Percentiles rank a stretch among this genome's conserved stretches.
Conservation (phyloP, 2,888 invertebrate genomes). For the Nesidiocoris tenuis region DNA sequence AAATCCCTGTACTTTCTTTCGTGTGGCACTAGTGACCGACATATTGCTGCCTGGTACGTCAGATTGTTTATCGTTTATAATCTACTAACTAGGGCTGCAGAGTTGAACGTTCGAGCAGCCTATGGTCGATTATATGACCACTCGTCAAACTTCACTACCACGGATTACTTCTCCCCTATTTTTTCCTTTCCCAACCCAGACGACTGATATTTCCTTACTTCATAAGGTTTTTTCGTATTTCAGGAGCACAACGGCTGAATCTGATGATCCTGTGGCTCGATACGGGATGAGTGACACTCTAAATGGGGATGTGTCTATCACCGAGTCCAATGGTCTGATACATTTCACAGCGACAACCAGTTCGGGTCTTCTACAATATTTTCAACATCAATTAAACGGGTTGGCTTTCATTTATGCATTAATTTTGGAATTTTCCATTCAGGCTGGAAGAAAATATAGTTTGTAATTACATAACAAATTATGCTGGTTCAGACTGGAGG, state of each 20-base stretch:
- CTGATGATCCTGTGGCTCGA: conserved; percentile 69
- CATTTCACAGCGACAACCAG: conserved; percentile 61
- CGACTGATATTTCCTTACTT: too few relatives aligned
- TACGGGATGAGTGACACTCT: conserved; percentile 62
- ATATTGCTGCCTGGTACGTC: conserved; percentile 46
- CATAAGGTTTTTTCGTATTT: neutral
- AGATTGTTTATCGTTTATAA: neutral
- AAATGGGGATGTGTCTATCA: conserved; percentile 53
- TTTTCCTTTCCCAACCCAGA: too few relatives aligned
- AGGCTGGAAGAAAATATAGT: too few relatives aligned
- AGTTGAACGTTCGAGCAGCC: too few relatives aligned
- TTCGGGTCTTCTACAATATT: conserved; percentile 77
- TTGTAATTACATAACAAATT: too few relatives aligned
- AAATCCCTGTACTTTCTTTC: conserved; percentile 45
- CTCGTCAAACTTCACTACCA: too few relatives aligned
- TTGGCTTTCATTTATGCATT: conserved; percentile 54
- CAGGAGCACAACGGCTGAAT: conserved; percentile 57
- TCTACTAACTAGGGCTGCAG: too few relatives aligned
- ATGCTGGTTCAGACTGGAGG: too few relatives aligned
- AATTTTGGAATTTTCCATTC: too few relatives aligned
- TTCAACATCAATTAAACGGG: conserved; percentile 75
- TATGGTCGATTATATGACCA: too few relatives aligned
- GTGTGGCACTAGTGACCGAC: conserved; percentile 39
- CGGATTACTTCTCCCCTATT: too few relatives aligned
- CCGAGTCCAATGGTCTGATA: conserved; percentile 56